Base-by-base conservation (phyloP, 2,888 invertebrate genomes). In the Tachina fera region DNA sequence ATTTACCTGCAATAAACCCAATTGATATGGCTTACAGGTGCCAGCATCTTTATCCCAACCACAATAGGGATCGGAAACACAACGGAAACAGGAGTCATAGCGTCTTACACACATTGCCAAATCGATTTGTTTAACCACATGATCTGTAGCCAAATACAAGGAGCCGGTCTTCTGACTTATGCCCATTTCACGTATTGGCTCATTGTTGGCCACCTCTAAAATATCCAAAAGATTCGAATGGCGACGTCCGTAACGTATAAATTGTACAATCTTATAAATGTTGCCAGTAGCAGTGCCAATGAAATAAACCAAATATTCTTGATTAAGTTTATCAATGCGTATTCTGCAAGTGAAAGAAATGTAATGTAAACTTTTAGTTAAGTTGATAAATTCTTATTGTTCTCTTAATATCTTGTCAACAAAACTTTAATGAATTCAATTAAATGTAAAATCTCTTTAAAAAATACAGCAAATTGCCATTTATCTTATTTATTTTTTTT, bases 31-130 rank as follows among this genome's bases (percentile, higher is more conserved):
- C 89, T 97, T 96, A 93, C 98, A 98, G 74, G 96, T 95, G 86
- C 96, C 96, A 22, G 96, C 95, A 88, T 98, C 97, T 89, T 97
- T 96, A 92, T 98, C 98, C 98, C 98, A 98, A 51, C 98, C 98
- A 91, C 98, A 98, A 92, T 98, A 98, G 0, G 98, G 98, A 93
- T 98, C 98, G 89, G 97, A 96, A 13, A 98, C 97, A 93, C 98
- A 98, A 74, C 97, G 94, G 89, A 97, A 95, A 91, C 98, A 98
- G 90, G 97, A 97, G 93, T 97, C 97, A 93, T 98, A 98, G 88
- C 98, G 95, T 63, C 97, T 95, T 82, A 96, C 96, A 92, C 98
- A 98, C 95, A 98, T 96, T 84, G 97, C 97, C 88, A 98, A 93
- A 90, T 97, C 97, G 88, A 98, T 96, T 93, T 98, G 98, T 85